A percentile compares a stretch with the other conserved stretches of the same genome.
Evolutionary conservation across 1,140 invertebrate genomes (phyloP).

Genomic region (Liolophura sinensis): DNA sequence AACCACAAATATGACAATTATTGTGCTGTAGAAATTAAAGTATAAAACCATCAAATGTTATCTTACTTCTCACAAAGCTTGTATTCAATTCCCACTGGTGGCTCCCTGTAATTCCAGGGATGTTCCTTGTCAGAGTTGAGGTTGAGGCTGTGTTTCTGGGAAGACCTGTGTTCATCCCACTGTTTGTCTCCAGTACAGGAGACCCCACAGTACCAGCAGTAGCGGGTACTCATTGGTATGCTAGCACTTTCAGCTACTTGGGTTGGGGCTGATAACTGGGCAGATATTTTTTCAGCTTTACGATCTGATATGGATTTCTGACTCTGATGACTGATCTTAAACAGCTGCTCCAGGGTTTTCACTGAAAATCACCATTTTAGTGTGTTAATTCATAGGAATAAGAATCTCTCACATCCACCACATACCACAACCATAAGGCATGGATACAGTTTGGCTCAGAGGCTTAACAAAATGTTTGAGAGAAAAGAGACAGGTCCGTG

Average conservation of each 20-base stretch:
- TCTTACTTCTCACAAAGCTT: conserved; percentile 47
- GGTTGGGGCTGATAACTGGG: not conserved
- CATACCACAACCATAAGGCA: too few relatives aligned
- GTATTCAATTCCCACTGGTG: conserved; percentile 48
- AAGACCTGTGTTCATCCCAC: conserved; percentile 53
- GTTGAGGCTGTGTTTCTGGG: conserved; percentile 49
- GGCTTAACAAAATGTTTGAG: too few relatives aligned
- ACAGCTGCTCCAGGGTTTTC: conserved; percentile 32
- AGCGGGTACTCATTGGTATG: conserved; percentile 24
- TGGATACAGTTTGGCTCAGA: too few relatives aligned
- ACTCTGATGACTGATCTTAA: conserved; percentile 12
- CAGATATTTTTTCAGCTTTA: not conserved
- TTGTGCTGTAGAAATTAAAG: too few relatives aligned
- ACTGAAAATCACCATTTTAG: conserved; percentile 18
- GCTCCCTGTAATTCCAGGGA: conserved; percentile 55
- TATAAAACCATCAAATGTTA: too few relatives aligned
- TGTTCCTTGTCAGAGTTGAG: conserved; percentile 54
- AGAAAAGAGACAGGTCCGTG: too few relatives aligned
- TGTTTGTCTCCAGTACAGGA: conserved; percentile 50
- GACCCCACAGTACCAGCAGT: conserved; percentile 49
- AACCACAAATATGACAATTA: too few relatives aligned
- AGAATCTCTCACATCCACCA: too few relatives aligned
- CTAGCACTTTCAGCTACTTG: conserved; percentile 16
- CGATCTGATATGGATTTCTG: not conserved
- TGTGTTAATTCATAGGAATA: too few relatives aligned